Evolutionary conservation across 2,113 vertebrate species (phyloP).

Genomic region (Oriolus oriolus): DNA sequence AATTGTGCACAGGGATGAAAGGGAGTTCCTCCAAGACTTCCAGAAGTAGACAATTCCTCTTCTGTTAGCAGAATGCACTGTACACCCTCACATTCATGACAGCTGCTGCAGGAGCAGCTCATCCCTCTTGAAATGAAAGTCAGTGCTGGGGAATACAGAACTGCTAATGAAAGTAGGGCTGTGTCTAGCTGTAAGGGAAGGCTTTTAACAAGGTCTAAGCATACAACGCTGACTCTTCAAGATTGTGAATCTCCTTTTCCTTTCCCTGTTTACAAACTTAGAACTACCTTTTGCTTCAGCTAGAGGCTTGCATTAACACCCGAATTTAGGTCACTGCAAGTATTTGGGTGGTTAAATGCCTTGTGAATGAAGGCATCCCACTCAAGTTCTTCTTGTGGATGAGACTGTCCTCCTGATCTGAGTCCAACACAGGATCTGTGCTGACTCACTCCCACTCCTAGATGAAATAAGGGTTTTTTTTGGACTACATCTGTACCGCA

Average conservation of each 20-base stretch:
- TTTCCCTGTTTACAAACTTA: neutral
- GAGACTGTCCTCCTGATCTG: neutral
- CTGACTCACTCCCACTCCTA: neutral
- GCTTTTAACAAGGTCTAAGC: neutral
- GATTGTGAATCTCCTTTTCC: neutral
- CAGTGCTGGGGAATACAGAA: neutral
- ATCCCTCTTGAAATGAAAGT: neutral
- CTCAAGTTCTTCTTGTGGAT: neutral
- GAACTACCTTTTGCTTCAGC: neutral
- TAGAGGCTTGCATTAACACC: neutral
- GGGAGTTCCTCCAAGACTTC: neutral
- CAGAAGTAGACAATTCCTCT: slow-evolving; percentile 17
- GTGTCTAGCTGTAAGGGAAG: neutral
- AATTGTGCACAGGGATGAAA: slow-evolving; percentile 13
- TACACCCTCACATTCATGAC: neutral
- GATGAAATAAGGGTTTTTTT: accelerated
- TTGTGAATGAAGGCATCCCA: neutral
- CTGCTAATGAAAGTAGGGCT: neutral
- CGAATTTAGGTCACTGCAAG: neutral
- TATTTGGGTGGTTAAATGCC: neutral
- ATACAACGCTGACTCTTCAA: neutral
- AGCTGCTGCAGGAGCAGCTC: neutral
- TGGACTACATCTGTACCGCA: neutral
- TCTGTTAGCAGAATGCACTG: slow-evolving; percentile 13
- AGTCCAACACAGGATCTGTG: neutral